Evolutionary conservation across 2,797 vertebrate genomes (phyloP), one percentile per base, ranked within the genome.

Genomic region (Xiphophorus birchmanni): DNA sequence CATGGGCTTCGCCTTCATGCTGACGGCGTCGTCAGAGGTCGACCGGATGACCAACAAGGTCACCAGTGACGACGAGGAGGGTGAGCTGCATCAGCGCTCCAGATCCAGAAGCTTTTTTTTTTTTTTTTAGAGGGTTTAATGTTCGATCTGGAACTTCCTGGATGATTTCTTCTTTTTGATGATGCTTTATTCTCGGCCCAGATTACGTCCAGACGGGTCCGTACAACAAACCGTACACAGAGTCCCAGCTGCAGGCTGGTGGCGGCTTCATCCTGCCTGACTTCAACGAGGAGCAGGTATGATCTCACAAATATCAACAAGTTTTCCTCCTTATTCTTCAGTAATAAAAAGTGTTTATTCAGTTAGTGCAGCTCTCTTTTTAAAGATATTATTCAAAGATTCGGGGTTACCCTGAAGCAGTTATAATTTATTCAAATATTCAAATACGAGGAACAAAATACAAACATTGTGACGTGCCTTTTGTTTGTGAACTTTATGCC

Each of bases 221-320:
- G 0, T 99, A 97, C 75, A 97, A 99, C 94, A 97, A 97, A 87
- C 86, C 86, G 4, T 98, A 98, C 91, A 96, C 96, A 3, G 96
- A 97, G 89, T 94, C 94, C 29, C 99, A 99, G 94, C 96, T 99
- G 87, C 95, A 96, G 90, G 96, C 97, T 1, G 99, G 98, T 37
- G 98, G 97, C 85, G 99, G 98, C 76, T 97, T 98, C 87, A 94
- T 99, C 86, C 96, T 99, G 44, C 96, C 96, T 8, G 97, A 99
- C 90, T 99, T 99, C 94, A 99, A 98, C 82, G 97, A 99, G 91
- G 97, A 97, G 74, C 98, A 99, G 97, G 99, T 98, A 18, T n/a
- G 29, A 26, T 29, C 58, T 73, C 56, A 21, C 12, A 56, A 8
- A 21, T 56, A 29, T 35, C 35, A 50, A 8, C 48, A 21, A 2